Evolutionary conservation across 2,113 vertebrate genomes (phyloP).

Genomic region (Leptocoma aspasia): DNA sequence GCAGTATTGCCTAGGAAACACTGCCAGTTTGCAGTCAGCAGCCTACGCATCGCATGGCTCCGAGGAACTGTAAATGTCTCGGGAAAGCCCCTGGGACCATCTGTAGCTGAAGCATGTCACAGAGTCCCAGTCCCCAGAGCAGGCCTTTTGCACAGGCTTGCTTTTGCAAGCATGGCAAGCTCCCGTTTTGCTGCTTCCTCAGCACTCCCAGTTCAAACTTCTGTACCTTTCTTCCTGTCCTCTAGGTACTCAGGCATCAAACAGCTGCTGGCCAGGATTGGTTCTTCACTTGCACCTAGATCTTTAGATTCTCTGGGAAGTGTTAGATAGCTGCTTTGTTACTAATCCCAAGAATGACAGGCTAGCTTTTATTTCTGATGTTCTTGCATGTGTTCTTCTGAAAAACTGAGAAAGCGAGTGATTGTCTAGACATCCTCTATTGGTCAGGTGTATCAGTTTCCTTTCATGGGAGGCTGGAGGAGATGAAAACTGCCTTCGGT

Average conservation of each 20-base stretch:
- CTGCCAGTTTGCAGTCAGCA: not conserved
- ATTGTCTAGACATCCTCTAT: not conserved
- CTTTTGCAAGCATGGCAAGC: not conserved
- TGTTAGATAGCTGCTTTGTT: not conserved
- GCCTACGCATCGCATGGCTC: not conserved
- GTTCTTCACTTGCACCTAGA: not conserved
- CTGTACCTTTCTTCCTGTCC: not conserved
- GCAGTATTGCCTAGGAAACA: constrained; percentile 19
- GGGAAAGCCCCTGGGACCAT: constrained; percentile 18
- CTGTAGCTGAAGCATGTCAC: not conserved
- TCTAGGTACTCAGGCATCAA: not conserved
- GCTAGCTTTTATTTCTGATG: not conserved
- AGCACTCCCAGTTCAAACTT: not conserved
- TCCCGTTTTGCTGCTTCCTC: not conserved
- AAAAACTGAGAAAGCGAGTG: not conserved
- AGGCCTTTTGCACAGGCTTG: not conserved
- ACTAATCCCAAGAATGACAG: not conserved
- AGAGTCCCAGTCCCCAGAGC: not conserved
- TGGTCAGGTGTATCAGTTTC: not conserved
- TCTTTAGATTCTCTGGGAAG: not conserved
- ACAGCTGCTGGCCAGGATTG: not conserved
- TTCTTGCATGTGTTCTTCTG: not conserved
- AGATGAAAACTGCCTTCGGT: not conserved
- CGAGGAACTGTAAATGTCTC: not conserved
- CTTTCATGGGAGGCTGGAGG: not conserved